phyloP scores from a whole-genome alignment of 2,113 vertebrate genomes.

The Myiagra hebetior region DNA sequence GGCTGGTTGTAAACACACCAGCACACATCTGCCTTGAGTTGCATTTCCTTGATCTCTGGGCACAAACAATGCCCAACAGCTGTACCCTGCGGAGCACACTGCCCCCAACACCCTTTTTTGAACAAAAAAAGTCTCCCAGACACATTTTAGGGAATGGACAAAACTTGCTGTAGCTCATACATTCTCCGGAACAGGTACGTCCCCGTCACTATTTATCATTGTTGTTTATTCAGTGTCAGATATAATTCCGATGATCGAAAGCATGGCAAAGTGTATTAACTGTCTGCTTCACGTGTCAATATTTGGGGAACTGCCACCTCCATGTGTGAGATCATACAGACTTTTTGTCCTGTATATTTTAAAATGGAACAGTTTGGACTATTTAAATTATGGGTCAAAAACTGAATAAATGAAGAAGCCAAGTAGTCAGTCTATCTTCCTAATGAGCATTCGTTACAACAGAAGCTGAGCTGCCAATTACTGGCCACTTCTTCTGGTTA shows the following conservation, averaged over 20 bases:
- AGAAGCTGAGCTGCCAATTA: constrained; percentile 28
- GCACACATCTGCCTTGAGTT: neutral
- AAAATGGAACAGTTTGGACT: neutral
- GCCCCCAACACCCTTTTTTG: neutral
- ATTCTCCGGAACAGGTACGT: neutral
- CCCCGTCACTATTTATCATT: neutral
- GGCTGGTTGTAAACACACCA: neutral
- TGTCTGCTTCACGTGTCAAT: neutral
- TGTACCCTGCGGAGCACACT: rapidly evolving
- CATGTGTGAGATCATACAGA: neutral
- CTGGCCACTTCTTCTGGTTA: neutral
- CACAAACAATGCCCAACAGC: neutral
- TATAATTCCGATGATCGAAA: neutral
- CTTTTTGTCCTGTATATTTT: neutral
- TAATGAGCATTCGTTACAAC: neutral
- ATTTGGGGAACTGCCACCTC: neutral
- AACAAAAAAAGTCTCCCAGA: neutral
- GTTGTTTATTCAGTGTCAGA: constrained; percentile 2
- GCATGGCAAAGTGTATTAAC: neutral
- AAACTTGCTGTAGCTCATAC: neutral
- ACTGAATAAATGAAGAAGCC: neutral
- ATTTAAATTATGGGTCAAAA: constrained; percentile 1
- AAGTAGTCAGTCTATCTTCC: neutral
- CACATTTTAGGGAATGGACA: rapidly evolving
- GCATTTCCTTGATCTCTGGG: neutral